Percentiles rank a stretch among this genome's conserved stretches.
phyloP scores from a whole-genome alignment of 2,888 invertebrate species.

The Drosophila ezoana region DNA sequence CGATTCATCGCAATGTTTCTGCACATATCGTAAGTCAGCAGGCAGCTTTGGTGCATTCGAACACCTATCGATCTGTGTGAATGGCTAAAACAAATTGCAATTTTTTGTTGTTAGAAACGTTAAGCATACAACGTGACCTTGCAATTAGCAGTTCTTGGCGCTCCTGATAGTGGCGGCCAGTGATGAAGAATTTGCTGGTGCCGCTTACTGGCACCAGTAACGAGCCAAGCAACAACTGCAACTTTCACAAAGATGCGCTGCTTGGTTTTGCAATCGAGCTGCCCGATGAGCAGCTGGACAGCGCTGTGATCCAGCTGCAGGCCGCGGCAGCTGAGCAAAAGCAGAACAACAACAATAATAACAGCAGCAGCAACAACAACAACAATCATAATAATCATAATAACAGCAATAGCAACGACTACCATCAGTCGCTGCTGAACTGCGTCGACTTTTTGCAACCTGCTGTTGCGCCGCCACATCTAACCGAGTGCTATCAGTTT shows the following conservation, averaged over 20 bases:
- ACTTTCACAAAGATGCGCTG: constrained; percentile 53
- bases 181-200: constrained; percentile 51
- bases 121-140: constrained; percentile 32
- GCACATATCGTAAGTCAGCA: too few relatives aligned
- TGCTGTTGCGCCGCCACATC: constrained; percentile 15
- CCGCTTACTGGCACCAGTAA: constrained; percentile 32
- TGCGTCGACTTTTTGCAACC: constrained; percentile 42
- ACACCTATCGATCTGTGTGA: constrained; percentile 24
- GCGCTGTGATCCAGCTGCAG: constrained; percentile 54
- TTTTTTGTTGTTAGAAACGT: constrained; percentile 20
- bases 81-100: constrained; percentile 34
- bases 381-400: constrained; percentile 17
- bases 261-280: constrained; percentile 43
- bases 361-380: constrained; percentile 8
- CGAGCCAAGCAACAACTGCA: constrained; percentile 26
- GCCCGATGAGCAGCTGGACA: constrained; percentile 55
- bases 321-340: constrained; percentile 48
- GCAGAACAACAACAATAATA: constrained; percentile 18
- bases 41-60: too few relatives aligned
- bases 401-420: constrained; percentile 34
- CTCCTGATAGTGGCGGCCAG: constrained; percentile 4
- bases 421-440: constrained; percentile 33
- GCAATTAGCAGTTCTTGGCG: background rate
- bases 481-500: constrained; percentile 40
- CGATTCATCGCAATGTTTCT: constrained; percentile 7